Base-by-base conservation (phyloP, 1,140 invertebrate genomes). In the Harpegnathos saltator region DNA sequence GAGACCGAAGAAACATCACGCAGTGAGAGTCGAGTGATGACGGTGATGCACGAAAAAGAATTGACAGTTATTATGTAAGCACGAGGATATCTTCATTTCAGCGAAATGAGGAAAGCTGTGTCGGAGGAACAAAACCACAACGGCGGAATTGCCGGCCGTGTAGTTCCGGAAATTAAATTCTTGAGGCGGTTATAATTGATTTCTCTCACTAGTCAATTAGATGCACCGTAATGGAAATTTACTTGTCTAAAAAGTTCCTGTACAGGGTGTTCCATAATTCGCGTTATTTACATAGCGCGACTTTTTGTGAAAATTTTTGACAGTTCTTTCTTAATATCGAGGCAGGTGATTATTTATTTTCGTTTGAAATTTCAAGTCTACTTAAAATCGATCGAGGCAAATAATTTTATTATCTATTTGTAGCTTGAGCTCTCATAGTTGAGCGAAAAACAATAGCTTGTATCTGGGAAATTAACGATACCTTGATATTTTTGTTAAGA, bases 21-120 rank as follows among this genome's bases (percentile, higher is more conserved):
- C 17, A 58, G 75, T 80, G 75, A 80, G 75, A 80, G 75, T 80
- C 38, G 22, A 22, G 44, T 12, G 52, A 71, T 71, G 63, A 80
- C 75, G 58, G 19, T 17, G 48, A 66, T 56, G 65, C 63, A 78
- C 52, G 33, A 69, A 58, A 68, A 78, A 80, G 65, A 69, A 71
- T 71, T 22, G 17, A 33, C n/a, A 58, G 52, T 58, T 29, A 59
- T 80, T 80, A 29, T n/a, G 22, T 80, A 80, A 80, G 24, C 26
- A 44, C 52, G 3, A 58, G 17, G n/a, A 17, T n/a, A n/a, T 69
- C 33, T 69, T 80, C 33, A 48, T 78, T 69, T 78, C n/a, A 69
- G n/a, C 5, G 52, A 69, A 77, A 78, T 69, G 24, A 78, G 12
- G 52, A 71, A 80, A 80, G 52, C 58, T 15, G n/a, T 3, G 52